Base-by-base conservation (phyloP, 2,113 vertebrate species). In the Psilopsiagon aymara region DNA sequence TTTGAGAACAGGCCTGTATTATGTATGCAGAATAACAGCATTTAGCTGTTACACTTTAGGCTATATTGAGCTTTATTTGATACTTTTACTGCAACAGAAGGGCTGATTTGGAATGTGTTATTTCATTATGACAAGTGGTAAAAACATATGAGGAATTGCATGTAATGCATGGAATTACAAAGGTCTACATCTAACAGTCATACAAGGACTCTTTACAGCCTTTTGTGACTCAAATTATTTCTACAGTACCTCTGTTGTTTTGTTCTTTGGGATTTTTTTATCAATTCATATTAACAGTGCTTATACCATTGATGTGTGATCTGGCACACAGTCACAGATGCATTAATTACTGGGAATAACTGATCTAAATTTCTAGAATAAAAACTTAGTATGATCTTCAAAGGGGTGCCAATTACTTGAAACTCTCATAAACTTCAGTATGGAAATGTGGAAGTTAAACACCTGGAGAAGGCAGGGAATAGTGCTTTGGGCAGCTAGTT, bases 401-500 rank as follows among this genome's bases (percentile, higher is more conserved):
- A 81, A 85, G 24, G 17, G 3, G 23, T 39, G 55, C 17, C 29
- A 14, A 33, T 29, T 77, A 64, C 28, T 33, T 44, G 53, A 33
- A 77, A 41, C 37, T 87, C 29, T 69, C 35, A 66, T 37, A 28
- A 89, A 63, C 43, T 31, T 75, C 44, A 51, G 55, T 16, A 64
- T 17, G 73, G 39, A 83, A 35, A 69, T 39, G 28, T 67, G n/a
- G 66, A 89, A 83, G 51, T 31, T 68, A 62, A 95, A 88, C 68
- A 95, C 71, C 91, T 92, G 60, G 51, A 88, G 55, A 87, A 92
- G 64, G 62, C 35, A 94, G 60, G 33, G 66, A 92, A 55, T 5
- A 88, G 60, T 29, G 19, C 37, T 87, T 79, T 73, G 80, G 81
- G 62, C 47, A 83, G 66, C 39, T 60, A 74, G 60, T 64, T 91